These are phyloP conservation scores for Dexiosoma caninum DNA, from an alignment of 2,888 invertebrate genomes.

Conservation along the genomic window DNA sequence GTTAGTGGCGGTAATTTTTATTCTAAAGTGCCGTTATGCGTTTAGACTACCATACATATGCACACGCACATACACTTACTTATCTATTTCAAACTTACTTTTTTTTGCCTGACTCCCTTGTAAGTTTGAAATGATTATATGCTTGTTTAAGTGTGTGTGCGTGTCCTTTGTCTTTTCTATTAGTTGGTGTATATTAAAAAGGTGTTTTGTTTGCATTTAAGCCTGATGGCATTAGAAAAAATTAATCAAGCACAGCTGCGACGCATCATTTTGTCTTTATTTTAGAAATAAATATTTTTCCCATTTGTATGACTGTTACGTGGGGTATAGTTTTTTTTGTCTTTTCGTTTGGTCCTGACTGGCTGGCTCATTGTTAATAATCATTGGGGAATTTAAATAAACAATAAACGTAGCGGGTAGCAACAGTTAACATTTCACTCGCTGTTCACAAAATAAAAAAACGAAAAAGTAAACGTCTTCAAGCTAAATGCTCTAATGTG, in stretches of 20 bases:
- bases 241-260: conserved; percentile 67
- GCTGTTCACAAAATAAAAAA: too few species aligned
- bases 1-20: conserved; percentile 18
- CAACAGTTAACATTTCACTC: not conserved
- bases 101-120: not conserved
- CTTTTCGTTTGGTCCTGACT: too few species aligned
- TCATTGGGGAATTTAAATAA: conserved; percentile 35
- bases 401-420: not conserved
- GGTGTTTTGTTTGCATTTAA: conserved; percentile 38
- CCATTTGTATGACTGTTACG: conserved; percentile 29
- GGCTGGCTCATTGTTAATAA: not conserved
- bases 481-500: too few species aligned
- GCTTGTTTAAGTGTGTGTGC: not conserved
- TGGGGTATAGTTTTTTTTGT: not conserved
- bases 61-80: conserved; percentile 8
- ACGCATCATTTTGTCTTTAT: conserved; percentile 55
- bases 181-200: conserved; percentile 46
- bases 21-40: conserved; percentile 47
- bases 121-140: not conserved
- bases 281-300: conserved; percentile 21
- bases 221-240: conserved; percentile 55
- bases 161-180: conserved; percentile 25
- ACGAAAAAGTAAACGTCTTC: too few species aligned
- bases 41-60: not conserved
- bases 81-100: too few species aligned